Base-by-base conservation (phyloP, 2,113 vertebrate species). In the Motacilla tschutschensis region DNA sequence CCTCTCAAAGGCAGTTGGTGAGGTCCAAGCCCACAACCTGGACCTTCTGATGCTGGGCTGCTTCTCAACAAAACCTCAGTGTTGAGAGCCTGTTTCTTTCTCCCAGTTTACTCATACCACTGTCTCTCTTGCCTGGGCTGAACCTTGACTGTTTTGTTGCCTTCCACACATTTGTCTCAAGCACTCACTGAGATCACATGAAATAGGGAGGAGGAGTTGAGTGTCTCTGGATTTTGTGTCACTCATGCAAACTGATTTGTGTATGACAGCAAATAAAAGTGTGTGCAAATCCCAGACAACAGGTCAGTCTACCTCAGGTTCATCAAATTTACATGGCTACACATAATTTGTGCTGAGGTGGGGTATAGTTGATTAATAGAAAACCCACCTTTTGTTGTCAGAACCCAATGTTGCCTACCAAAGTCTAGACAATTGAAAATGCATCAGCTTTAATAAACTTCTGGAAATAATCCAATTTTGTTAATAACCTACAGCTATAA, bases 371-470 rank as follows among this genome's bases (percentile, higher is more conserved):
- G 17, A 48, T 51, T 36, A 58, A 65, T 5, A 22, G 18, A 66
- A 86, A 65, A 64, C 13, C 28, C 28, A 50, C 9, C 21, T 78
- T 77, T 67, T 15, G 0, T 22, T 29, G 17, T 51, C 43, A 75
- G 40, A 85, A 74, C 24, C 41, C 58, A 29, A 75, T 12, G 12
- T 46, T 81, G 48, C n/a, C 41, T 76, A 46, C 40, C 15, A 25
- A 82, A 66, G 57, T 82, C 78, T 79, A 86, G 71, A 79, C 60
- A 69, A 85, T 11, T 86, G 62, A 78, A 92, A 85, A 89, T 44
- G 48, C n/a, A 87, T 66, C 72, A 82, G 40, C 15, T 79, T 86
- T 85, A 38, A 50, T 58, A 92, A 85, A 55, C 38, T 79, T 53
- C 62, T 87, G 84, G 43, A 90, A 88, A 83, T 36, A 88, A 64